phyloP scores from a whole-genome alignment of 2,113 vertebrate species.

The Urocitellus parryii region DNA sequence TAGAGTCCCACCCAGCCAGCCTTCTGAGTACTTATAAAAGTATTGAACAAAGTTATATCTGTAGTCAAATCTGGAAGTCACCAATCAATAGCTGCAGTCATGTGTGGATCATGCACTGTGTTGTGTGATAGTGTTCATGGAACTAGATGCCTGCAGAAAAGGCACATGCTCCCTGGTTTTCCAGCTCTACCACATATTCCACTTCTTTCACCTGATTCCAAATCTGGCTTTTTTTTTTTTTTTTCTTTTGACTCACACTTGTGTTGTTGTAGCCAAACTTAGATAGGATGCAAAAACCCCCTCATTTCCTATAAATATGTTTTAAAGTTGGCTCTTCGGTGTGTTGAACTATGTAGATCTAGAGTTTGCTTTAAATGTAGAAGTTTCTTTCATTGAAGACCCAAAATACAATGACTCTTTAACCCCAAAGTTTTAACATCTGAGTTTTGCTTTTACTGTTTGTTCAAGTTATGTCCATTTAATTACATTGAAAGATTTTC shows the following conservation, averaged over 20 bases:
- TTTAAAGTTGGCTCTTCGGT: constrained; percentile 36
- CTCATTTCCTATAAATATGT: not conserved
- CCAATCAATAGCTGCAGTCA: not conserved
- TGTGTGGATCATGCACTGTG: not conserved
- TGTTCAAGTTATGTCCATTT: not conserved
- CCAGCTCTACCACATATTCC: not conserved
- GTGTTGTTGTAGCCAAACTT: not conserved
- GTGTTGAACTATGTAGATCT: not conserved
- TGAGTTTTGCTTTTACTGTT: not conserved
- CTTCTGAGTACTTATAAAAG: not conserved
- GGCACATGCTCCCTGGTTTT: not conserved
- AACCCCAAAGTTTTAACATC: not conserved
- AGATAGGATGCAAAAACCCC: not conserved
- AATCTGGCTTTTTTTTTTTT: not conserved
- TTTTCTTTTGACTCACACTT: not conserved
- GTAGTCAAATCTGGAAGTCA: not conserved
- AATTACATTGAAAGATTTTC: not conserved
- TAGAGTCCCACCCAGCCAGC: not conserved
- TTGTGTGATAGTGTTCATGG: too few relatives aligned
- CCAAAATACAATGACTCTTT: not conserved
- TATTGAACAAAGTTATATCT: not conserved
- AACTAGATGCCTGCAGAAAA: not conserved
- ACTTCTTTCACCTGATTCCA: not conserved
- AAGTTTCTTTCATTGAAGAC: not conserved
- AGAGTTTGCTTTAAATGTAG: not conserved